Base-by-base conservation (phyloP, 2,113 vertebrate species). In the Cyanistes caeruleus region DNA sequence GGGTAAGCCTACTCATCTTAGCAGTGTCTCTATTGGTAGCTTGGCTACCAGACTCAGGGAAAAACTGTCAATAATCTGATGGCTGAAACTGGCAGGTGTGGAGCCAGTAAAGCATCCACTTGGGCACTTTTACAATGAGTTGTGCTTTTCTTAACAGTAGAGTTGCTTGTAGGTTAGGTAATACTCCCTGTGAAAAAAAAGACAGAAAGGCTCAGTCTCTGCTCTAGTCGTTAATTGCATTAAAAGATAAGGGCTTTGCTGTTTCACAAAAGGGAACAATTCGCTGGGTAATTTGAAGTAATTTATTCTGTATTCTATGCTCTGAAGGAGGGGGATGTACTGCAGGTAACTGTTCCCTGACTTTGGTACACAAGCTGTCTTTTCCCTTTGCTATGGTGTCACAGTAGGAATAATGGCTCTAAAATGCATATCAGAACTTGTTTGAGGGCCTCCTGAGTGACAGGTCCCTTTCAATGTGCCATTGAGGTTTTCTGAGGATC, bases 241-340 rank as follows among this genome's bases (percentile, higher is more conserved):
- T 79, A 65, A 83, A 90, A 93, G 62, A 79, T 46, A 87, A 91
- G 37, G 25, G n/a, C 20, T 85, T 80, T 85, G 18, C 63, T 90
- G 43, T 90, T 89, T 89, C 68, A 93, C 74, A 77, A 44, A 93
- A 90, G 70, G 18, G 37, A 94, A 60, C 83, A 89, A 73, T 58
- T 89, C 53, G 85, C n/a, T 69, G 59, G 69, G 43, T 83, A 94
- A 95, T 94, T 91, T 91, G 51, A 75, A 90, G 59, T 91, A 79
- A 80, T 95, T 93, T 89, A 55, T 94, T 95, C 68, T 93, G 67
- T 49, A 39, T 37, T 76, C 39, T 27, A 2, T 31, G 55, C 30
- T 77, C 39, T 77, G 67, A 93, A 93, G 93, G 79, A 91, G 24
- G 44, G 46, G 60, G 33, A 23, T 58, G 48, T 91, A 60, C 74